Conservation (phyloP, 92 coral and sea anemone species). For the Epizoanthus ramosus region DNA sequence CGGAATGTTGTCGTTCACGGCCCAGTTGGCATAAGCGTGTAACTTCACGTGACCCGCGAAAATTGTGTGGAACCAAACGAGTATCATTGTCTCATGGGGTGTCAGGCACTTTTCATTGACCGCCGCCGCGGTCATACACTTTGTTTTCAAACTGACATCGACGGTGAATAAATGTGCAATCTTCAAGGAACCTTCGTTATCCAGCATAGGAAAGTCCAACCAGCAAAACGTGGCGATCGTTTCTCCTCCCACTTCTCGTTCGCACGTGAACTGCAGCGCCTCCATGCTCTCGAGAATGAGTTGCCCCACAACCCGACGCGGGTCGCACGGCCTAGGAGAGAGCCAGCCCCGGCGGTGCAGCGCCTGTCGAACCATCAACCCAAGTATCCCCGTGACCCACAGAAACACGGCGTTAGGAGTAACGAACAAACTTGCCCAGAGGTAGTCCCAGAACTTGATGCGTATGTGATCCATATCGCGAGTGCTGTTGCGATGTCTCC, state of each 20-base stretch:
- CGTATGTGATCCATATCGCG: conserved; percentile 15
- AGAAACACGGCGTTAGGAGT: not conserved
- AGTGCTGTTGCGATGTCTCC: not conserved
- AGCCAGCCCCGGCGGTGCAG: conserved; percentile 12
- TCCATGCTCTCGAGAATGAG: conserved; percentile 23
- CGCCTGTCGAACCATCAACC: conserved; percentile 1
- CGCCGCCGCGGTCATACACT: too few relatives aligned
- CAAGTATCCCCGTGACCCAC: conserved; percentile 3
- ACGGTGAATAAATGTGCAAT: not conserved
- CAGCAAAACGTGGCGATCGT: conserved; percentile 9
- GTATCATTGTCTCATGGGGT: too few relatives aligned
- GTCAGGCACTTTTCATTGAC: too few relatives aligned
- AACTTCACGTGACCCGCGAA: too few relatives aligned
- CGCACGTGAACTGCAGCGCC: not conserved
- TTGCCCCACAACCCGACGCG: conserved; percentile 6
- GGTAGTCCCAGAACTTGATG: not conserved
- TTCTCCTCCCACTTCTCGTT: conserved; percentile 4
- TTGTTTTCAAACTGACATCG: not conserved
- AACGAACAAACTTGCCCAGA: conserved; percentile 12
- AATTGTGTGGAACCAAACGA: too few relatives aligned
- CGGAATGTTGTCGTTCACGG: too few relatives aligned
- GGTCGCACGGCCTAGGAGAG: conserved; percentile 13
- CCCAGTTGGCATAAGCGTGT: too few relatives aligned
- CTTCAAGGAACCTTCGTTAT: not conserved
- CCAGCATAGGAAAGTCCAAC: conserved; percentile 6